Evolutionary conservation across 1,140 invertebrate genomes (phyloP).

Genomic region (Diachasma alloeum): DNA sequence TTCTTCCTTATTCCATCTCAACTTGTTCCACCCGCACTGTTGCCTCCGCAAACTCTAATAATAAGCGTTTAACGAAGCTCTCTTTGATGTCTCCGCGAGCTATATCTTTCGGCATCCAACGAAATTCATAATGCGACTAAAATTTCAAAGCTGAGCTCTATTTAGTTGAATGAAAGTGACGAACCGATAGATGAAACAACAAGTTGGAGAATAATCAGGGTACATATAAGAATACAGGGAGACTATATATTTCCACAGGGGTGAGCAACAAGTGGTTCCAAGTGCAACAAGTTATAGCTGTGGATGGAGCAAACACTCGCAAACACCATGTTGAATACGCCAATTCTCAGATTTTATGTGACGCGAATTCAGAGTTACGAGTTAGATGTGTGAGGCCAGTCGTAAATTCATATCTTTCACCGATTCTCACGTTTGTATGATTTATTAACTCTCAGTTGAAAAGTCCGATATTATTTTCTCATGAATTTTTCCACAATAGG

Average conservation of each 20-base stretch:
- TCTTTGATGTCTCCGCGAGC: neutral
- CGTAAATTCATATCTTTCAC: neutral
- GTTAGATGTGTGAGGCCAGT: neutral
- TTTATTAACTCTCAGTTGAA: neutral
- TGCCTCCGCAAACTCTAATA: neutral
- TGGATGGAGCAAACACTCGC: neutral
- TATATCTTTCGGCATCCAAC: neutral
- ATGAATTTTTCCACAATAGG: neutral
- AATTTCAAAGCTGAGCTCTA: neutral
- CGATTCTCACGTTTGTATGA: neutral
- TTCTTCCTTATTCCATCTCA: neutral
- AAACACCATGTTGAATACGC: neutral
- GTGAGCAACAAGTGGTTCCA: slow-evolving; percentile 30
- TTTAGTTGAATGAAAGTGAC: too few species aligned
- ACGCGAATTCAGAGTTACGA: neutral
- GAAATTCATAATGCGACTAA: neutral
- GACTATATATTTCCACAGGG: neutral
- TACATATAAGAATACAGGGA: neutral
- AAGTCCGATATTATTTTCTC: neutral
- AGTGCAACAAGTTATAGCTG: slow-evolving; percentile 31
- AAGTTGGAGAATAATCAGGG: neutral
- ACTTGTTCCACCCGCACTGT: neutral
- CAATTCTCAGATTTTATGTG: neutral
- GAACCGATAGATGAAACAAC: neutral
- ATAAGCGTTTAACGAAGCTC: neutral